Evolutionary conservation across 1,140 invertebrate genomes (phyloP), one percentile per base, ranked within the genome.

Genomic region (Scaptodrosophila lebanonensis): DNA sequence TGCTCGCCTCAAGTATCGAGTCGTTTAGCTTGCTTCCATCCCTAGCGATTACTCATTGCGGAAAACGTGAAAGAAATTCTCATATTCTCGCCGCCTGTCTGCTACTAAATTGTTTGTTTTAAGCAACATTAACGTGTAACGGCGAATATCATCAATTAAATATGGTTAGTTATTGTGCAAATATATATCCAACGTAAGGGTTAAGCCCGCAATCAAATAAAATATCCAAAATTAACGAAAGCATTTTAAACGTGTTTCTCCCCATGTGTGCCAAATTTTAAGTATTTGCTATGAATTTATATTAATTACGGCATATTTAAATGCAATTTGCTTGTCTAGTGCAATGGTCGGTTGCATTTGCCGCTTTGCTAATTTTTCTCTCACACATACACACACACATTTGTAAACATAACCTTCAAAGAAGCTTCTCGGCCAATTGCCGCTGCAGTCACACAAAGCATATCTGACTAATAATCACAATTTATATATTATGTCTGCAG

Each of bases 401-500:
- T n/a, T n/a, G n/a, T n/a, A 58, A 63, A 85, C 83, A 71, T 85
- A 85, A 85, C 83, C 83, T 85, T 52, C 51, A 85, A 85, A 85
- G 83, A 83, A 85, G 61, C 57, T 85, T 85, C 83, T 85, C 58
- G 76, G 61, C 83, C 63, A 58, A 64, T 36, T 50, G 57, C 70
- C 75, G 62, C 57, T 62, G 52, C 9, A 13, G 11, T 44, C 39
- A 33, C 57, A 17, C 44, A 59, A 52, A n/a, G 11, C 18, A n/a
- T 18, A 15, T 45, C 52, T 82, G 66, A 82, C 72, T 77, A 77
- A 79, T 72, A 50, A n/a, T n/a, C 20, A 17, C 5, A 6, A n/a
- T 17, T 2, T 33, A 29, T 51, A 44, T 20, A 11, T 15, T 38
- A 2, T n/a, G n/a, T 2, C 16, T 90, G 1, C 87, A 96, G 97